phyloP scores from a whole-genome alignment of 2,113 vertebrate species.

The Mus pahari region DNA sequence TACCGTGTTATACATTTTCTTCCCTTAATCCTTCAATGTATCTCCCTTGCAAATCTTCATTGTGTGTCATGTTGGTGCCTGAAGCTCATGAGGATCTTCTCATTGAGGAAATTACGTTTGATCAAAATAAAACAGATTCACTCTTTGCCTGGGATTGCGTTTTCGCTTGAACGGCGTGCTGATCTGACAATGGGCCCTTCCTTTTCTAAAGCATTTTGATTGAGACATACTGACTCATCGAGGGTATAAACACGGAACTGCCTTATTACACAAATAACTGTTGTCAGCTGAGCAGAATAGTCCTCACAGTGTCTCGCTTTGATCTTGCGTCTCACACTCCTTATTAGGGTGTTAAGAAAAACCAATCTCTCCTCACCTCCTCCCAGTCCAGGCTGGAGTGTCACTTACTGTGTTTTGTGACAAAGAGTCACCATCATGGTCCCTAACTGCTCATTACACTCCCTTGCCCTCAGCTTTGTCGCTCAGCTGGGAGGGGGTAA shows the following conservation, averaged over 20 bases:
- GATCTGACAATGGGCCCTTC: background rate
- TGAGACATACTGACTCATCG: conserved; percentile 46
- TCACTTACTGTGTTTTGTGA: background rate
- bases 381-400: background rate
- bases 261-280: conserved; percentile 46
- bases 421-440: background rate
- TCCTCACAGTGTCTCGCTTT: background rate
- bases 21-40: background rate
- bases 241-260: background rate
- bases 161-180: conserved; percentile 45
- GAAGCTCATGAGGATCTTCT: background rate
- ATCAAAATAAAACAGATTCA: conserved; percentile 44
- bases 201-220: conserved; percentile 51
- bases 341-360: background rate
- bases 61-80: background rate
- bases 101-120: conserved; percentile 23
- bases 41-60: conserved; percentile 19
- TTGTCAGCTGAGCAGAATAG: background rate
- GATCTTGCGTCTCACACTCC: background rate
- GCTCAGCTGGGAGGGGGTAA: background rate
- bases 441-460: background rate
- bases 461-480: background rate
- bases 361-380: background rate
- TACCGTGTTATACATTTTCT: background rate
- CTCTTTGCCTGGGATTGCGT: background rate